A percentile compares a stretch with the other conserved stretches of the same genome.
Conservation (phyloP, 2,888 invertebrate genomes). For the Fragum whitleyi region DNA sequence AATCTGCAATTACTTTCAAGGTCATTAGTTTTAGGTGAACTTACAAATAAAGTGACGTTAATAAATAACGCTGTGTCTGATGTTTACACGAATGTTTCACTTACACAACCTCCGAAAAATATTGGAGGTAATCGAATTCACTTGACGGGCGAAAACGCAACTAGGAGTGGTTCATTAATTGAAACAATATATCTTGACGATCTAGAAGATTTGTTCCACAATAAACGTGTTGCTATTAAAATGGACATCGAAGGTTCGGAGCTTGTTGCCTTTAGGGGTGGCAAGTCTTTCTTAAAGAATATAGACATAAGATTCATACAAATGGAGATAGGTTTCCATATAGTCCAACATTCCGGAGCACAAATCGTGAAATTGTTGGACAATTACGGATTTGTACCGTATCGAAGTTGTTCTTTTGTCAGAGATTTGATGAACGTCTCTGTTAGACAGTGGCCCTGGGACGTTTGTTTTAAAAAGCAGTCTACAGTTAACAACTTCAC, state of each 20-base stretch:
- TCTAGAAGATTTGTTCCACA: conserved; percentile 50
- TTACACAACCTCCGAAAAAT: conserved; percentile 10
- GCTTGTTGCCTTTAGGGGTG: conserved; percentile 57
- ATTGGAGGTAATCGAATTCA: background rate
- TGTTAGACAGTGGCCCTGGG: background rate
- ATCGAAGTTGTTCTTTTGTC: background rate
- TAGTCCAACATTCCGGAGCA: background rate
- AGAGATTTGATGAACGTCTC: background rate
- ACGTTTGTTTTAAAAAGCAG: background rate
- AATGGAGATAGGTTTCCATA: conserved; percentile 51
- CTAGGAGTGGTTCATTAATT: too few species aligned
- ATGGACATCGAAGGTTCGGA: too few species aligned
- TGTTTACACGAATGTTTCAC: conserved; percentile 37
- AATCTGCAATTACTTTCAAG: conserved; percentile 47
- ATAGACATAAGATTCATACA: too few species aligned
- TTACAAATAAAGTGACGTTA: conserved; percentile 52
- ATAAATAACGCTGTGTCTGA: conserved; percentile 67
- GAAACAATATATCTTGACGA: conserved; percentile 56
- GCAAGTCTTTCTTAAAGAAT: conserved; percentile 57
- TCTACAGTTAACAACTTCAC: too few species aligned
- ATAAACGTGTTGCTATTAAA: too few species aligned
- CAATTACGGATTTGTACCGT: background rate
- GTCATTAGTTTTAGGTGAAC: conserved; percentile 46
- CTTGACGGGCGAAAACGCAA: background rate
- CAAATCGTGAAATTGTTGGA: background rate